Percentiles rank a stretch among this genome's conserved stretches.
phyloP scores from a whole-genome alignment of 2,888 invertebrate species.

The Conomelus anceps region DNA sequence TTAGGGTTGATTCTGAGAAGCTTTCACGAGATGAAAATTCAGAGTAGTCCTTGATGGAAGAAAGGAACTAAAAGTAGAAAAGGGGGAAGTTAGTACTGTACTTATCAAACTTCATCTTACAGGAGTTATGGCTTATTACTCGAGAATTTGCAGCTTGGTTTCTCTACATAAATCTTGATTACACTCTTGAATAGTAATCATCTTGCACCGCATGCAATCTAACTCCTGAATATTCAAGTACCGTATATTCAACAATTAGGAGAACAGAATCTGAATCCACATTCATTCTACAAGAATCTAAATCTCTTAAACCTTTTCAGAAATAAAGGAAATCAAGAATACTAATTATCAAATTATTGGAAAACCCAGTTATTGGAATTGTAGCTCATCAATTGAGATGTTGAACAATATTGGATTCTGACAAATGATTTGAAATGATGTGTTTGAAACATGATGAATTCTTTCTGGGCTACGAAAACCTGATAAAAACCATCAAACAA shows the following conservation, averaged over 20 bases:
- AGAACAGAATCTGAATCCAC: background rate
- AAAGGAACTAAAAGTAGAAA: background rate
- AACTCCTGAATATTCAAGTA: background rate
- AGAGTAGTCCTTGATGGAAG: background rate
- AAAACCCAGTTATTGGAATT: too few relatives aligned
- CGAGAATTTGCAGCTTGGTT: background rate
- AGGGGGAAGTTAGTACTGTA: background rate
- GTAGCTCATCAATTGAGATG: too few relatives aligned
- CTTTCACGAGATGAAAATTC: background rate
- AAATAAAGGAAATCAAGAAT: too few relatives aligned
- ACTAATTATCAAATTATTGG: too few relatives aligned
- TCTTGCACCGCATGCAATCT: background rate
- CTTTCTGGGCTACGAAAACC: too few relatives aligned
- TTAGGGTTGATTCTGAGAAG: background rate
- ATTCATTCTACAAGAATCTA: background rate
- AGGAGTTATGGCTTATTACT: background rate
- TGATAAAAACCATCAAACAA: too few relatives aligned
- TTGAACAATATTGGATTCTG: too few relatives aligned
- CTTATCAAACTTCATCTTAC: background rate
- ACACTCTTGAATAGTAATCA: background rate
- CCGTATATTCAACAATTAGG: background rate
- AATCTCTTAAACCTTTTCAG: background rate
- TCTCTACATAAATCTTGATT: background rate
- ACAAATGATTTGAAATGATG: too few relatives aligned
- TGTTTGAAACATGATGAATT: too few relatives aligned